Percentiles rank a stretch among this genome's conserved stretches.
Evolutionary conservation across 2,888 invertebrate species (phyloP).

Genomic region (Lysandra coridon): DNA sequence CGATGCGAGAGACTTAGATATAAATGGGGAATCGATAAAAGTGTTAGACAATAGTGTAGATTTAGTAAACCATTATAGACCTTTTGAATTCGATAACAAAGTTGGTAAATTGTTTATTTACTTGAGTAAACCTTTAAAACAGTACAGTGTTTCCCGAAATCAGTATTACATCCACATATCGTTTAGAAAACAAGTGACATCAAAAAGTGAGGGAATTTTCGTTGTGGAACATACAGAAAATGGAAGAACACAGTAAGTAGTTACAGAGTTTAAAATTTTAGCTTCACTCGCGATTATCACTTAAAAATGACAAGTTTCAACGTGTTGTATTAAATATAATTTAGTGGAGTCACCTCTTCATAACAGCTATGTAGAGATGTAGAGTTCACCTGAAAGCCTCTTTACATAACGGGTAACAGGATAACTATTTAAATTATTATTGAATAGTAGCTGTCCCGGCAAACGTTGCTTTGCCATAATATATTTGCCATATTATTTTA

Average conservation of each 20-base stretch:
- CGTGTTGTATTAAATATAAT: too few relatives aligned
- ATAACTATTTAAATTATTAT: too few relatives aligned
- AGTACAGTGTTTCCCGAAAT: slow-evolving; percentile 51
- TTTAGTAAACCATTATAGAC: slow-evolving; percentile 58
- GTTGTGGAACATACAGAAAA: slow-evolving; percentile 59
- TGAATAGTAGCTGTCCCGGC: too few relatives aligned
- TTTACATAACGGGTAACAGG: too few relatives aligned
- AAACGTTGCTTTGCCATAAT: too few relatives aligned
- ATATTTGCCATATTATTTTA: too few relatives aligned
- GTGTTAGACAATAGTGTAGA: slow-evolving; percentile 56
- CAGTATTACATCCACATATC: slow-evolving; percentile 60
- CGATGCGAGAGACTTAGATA: slow-evolving; percentile 60
- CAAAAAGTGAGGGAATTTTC: slow-evolving; percentile 57
- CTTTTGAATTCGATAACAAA: slow-evolving; percentile 56
- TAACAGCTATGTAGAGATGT: too few relatives aligned
- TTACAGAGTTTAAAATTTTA: not conserved
- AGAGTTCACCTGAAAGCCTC: too few relatives aligned
- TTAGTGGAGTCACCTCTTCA: too few relatives aligned
- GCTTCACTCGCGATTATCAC: not conserved
- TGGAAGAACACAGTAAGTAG: slow-evolving; percentile 57
- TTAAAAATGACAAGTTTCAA: too few relatives aligned
- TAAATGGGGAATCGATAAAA: slow-evolving; percentile 53
- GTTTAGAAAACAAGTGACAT: slow-evolving; percentile 56
- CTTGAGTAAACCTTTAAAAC: slow-evolving; percentile 56
- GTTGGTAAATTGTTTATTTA: slow-evolving; percentile 61